Evolutionary conservation across 2,797 vertebrate species (phyloP).

Genomic region (Mustela erminea): DNA sequence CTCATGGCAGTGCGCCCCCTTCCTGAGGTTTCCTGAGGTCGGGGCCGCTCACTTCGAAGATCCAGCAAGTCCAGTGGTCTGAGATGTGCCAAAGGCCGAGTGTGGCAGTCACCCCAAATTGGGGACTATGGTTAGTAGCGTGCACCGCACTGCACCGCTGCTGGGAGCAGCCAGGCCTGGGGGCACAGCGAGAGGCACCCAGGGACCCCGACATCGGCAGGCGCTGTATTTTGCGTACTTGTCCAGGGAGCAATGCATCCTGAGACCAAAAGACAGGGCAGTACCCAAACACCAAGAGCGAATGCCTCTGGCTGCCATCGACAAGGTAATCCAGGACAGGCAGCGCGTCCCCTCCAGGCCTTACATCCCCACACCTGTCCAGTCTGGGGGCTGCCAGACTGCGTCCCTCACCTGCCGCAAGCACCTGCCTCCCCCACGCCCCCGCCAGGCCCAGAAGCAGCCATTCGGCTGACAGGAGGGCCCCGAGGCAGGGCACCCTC

Average conservation of each 20-base stretch:
- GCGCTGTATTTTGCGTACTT: too few species aligned
- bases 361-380: neutral
- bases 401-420: neutral
- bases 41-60: neutral
- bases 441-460: neutral
- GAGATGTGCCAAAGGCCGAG: neutral
- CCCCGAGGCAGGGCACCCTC: neutral
- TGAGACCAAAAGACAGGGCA: neutral
- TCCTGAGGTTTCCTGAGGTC: neutral
- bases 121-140: neutral
- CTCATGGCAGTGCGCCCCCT: neutral
- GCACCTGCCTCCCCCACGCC: neutral
- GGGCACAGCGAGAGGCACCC: too few species aligned
- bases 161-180: neutral
- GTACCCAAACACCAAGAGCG: neutral
- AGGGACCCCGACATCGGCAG: too few species aligned
- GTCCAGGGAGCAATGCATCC: neutral
- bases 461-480: neutral
- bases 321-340: neutral
- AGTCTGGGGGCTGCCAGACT: too few species aligned
- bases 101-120: neutral
- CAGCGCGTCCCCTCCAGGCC: too few species aligned
- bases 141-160: too few species aligned
- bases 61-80: neutral
- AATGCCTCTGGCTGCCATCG: fast-evolving